Base-by-base conservation (phyloP, 2,113 vertebrate genomes). In the Rhinopomastus cyanomelas region DNA sequence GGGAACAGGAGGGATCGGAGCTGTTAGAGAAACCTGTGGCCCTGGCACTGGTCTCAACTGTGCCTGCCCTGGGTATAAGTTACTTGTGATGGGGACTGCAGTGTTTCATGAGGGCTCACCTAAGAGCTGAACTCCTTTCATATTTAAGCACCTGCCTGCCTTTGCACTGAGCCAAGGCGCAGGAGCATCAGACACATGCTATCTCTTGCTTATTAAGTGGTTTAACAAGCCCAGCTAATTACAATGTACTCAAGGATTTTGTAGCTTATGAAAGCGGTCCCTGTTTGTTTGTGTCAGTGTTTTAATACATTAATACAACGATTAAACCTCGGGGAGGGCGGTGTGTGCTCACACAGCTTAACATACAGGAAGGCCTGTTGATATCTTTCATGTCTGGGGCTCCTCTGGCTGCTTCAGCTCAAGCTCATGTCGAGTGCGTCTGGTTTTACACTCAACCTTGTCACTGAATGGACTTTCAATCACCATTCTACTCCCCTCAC, bases 221-320 rank as follows among this genome's bases (percentile, higher is more conserved):
- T 85, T 96, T 92, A 85, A 49, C 55, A 87, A 89, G 83, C 79
- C 62, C 66, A 64, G 76, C 30, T 93, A 95, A 95, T 83, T 91
- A 76, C 91, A 79, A 7, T 34, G 37, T 81, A 75, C 73, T 92
- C 76, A 89, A 95, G 87, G 89, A 85, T 95, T 92, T 95, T 65
- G 78, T 82, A 57, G 78, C 81, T 89, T 79, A 85, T 48, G 80
- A 88, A 91, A 95, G 64, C 48, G 5, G 71, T 67, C 60, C 42
- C 78, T 92, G 79, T 95, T 93, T 93, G 85, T 96, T 92, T 92
- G 71, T 95, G 73, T 91, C 95, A 65, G 30, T 90, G 68, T 69
- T 88, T 95, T 92, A 81, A 81, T 77, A 77, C 93, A 56, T 92
- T 88, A 90, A 89, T 72, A 85, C 69, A 84, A 30, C 93, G 93